Conservation (phyloP, 2,113 vertebrate genomes). For the Cariama cristata region DNA sequence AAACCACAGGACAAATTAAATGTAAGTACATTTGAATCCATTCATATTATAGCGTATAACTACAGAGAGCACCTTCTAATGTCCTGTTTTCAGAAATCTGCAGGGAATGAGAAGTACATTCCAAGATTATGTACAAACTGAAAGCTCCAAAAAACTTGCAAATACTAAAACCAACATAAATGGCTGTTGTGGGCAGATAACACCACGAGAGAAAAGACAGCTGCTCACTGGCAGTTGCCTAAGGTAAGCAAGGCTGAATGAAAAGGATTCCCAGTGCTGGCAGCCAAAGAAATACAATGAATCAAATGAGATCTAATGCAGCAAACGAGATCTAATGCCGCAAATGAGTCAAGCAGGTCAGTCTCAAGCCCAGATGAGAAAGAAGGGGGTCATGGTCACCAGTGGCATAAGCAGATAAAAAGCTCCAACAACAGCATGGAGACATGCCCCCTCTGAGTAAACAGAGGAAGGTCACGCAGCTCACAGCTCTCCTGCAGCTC, state of each 20-base stretch:
- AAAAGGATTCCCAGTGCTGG: not conserved
- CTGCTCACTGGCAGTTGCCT: not conserved
- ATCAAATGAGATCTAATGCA: not conserved
- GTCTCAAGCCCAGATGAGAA: not conserved
- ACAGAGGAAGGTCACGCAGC: not conserved
- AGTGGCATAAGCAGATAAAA: conserved; percentile 20
- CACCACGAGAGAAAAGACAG: not conserved
- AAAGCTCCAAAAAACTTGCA: not conserved
- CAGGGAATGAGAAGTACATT: not conserved
- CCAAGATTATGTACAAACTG: not conserved
- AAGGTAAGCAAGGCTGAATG: not conserved
- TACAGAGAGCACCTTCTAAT: not conserved
- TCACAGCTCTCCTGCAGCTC: not conserved
- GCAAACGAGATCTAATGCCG: not conserved
- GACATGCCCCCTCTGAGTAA: not conserved
- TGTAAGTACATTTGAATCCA: not conserved
- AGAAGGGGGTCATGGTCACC: not conserved
- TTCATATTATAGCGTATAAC: not conserved
- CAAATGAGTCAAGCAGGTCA: not conserved
- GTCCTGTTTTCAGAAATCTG: not conserved
- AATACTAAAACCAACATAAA: not conserved
- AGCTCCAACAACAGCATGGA: not conserved
- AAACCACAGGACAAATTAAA: not conserved
- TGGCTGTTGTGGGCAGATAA: not conserved
- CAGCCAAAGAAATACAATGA: not conserved